Conservation (phyloP, 2,797 vertebrate species). For the Mus caroli region DNA sequence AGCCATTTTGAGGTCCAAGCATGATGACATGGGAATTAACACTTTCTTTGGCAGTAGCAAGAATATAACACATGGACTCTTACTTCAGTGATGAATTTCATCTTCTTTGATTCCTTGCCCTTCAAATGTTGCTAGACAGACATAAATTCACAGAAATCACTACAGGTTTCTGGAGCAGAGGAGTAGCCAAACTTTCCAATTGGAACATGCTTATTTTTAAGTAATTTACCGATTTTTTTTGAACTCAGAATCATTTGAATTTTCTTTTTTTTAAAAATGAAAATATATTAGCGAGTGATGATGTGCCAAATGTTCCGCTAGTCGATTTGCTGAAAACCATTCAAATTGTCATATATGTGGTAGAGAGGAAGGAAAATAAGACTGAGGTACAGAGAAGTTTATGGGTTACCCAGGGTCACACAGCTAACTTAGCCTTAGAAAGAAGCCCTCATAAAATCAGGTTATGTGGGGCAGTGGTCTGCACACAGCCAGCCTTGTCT, state of each 20-base stretch:
- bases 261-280: background rate
- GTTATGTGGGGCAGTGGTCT: no score
- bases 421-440: no score
- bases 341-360: background rate
- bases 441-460: background rate
- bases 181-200: background rate
- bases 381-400: background rate
- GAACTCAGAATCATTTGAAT: background rate
- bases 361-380: background rate
- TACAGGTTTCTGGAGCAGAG: background rate
- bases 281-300: background rate
- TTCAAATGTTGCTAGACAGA: background rate
- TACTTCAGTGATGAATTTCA: slow-evolving; percentile 89
- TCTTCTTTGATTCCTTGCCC: background rate
- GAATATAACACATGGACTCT: slow-evolving; percentile 94
- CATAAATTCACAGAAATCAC: background rate
- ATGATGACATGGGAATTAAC: slow-evolving; percentile 95
- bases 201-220: background rate
- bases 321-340: background rate
- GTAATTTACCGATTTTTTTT: background rate
- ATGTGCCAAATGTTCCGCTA: background rate
- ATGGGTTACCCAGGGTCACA: background rate
- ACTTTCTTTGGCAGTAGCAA: slow-evolving; percentile 97
- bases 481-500: no score
- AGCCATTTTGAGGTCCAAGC: slow-evolving; percentile 96